Evolutionary conservation across 2,113 vertebrate genomes (phyloP).

Genomic region (Pteronura brasiliensis): DNA sequence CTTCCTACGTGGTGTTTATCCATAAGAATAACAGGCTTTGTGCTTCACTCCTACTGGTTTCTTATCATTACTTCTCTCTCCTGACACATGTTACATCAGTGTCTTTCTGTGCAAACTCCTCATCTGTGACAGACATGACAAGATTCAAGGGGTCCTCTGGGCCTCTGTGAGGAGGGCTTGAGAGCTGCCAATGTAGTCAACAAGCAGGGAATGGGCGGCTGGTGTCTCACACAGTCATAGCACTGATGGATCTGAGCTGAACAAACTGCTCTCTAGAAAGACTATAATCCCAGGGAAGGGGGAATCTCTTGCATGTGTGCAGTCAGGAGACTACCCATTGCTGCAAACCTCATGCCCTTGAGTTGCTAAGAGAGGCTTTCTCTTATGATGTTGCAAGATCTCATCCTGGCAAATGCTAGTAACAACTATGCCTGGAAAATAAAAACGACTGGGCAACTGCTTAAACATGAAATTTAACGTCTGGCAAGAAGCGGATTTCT

Average conservation of each 20-base stretch:
- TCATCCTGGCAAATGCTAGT: background rate
- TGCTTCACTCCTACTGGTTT: background rate
- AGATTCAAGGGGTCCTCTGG: background rate
- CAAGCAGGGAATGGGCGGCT: background rate
- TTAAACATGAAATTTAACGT: constrained; percentile 33
- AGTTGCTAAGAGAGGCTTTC: background rate
- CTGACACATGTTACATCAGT: background rate
- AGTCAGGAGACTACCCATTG: background rate
- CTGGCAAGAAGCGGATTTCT: background rate
- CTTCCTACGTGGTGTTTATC: background rate
- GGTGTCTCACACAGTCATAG: background rate
- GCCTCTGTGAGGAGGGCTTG: background rate
- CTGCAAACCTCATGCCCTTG: background rate
- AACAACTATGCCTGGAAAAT: background rate
- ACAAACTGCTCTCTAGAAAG: background rate
- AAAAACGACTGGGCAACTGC: background rate
- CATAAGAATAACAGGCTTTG: background rate
- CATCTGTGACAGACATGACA: background rate
- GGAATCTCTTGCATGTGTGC: background rate
- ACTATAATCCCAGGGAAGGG: background rate
- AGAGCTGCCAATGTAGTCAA: background rate
- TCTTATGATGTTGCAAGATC: background rate
- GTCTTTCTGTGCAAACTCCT: constrained; percentile 19
- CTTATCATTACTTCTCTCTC: background rate
- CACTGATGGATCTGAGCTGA: background rate